Evolutionary conservation across 2,888 invertebrate species (phyloP).

Genomic region (Torymus tubicola): DNA sequence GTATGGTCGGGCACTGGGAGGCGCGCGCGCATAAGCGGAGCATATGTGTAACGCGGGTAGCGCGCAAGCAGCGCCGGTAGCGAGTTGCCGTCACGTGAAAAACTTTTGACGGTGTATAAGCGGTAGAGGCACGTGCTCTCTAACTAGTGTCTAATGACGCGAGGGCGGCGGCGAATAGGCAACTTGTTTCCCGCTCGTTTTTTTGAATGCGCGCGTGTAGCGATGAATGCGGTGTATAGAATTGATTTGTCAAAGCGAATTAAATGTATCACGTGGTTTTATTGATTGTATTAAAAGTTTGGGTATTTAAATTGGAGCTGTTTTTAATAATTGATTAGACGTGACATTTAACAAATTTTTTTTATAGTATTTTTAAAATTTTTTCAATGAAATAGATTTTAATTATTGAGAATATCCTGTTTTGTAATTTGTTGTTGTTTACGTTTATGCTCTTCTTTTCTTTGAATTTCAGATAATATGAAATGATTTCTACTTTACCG

Average conservation of each 20-base stretch:
- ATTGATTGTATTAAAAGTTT: no score
- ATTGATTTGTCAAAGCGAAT: not conserved
- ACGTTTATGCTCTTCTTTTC: no score
- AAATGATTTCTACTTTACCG: no score
- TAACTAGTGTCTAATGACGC: slow-evolving; percentile 32
- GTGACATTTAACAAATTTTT: no score
- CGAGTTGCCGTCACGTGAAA: slow-evolving; percentile 32
- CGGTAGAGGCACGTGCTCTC: no score
- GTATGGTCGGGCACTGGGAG: slow-evolving; percentile 37
- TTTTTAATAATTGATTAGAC: no score
- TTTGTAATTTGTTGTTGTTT: no score
- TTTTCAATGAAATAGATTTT: no score
- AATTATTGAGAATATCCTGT: no score
- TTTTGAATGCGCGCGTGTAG: slow-evolving; percentile 17
- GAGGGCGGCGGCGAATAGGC: not conserved
- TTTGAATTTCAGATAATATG: no score
- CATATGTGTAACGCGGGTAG: not conserved
- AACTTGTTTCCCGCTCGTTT: slow-evolving; percentile 41
- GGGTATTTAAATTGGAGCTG: no score
- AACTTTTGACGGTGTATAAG: slow-evolving; percentile 23
- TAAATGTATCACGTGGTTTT: not conserved
- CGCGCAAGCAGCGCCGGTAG: slow-evolving; percentile 4
- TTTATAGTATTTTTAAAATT: no score
- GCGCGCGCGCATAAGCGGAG: slow-evolving; percentile 3
- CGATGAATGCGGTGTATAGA: not conserved